phyloP scores from a whole-genome alignment of 53 echinoderm and acorn worm species.

The Apostichopus leukothele region DNA sequence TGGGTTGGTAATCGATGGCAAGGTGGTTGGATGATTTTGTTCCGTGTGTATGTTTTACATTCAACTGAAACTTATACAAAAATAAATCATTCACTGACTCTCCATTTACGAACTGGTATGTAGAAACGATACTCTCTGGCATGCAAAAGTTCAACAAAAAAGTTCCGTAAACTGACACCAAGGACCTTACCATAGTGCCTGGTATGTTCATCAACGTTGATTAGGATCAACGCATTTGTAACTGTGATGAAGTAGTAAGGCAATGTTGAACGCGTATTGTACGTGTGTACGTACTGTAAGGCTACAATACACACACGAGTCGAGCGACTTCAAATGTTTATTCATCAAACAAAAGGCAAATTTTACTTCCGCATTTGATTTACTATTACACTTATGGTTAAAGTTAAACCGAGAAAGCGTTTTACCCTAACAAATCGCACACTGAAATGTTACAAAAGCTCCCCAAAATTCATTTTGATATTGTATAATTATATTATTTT shows the following conservation, averaged over 20 bases:
- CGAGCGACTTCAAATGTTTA: background rate
- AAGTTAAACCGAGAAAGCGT: too few relatives aligned
- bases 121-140: background rate
- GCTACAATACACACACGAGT: background rate
- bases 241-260: background rate
- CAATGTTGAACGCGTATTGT: background rate
- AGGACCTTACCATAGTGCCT: background rate
- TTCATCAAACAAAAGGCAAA: background rate
- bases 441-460: too few relatives aligned
- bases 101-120: background rate
- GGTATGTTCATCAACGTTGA: background rate
- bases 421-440: too few relatives aligned
- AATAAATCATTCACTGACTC: too few relatives aligned
- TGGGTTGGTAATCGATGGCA: too few relatives aligned
- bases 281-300: background rate
- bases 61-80: too few relatives aligned
- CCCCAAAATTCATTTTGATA: too few relatives aligned
- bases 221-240: background rate
- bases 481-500: too few relatives aligned
- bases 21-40: too few relatives aligned
- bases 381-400: too few relatives aligned
- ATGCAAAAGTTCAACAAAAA: background rate
- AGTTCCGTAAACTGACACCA: constrained; percentile 40
- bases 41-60: too few relatives aligned
- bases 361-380: background rate